Evolutionary conservation across 2,113 vertebrate species (phyloP).

Genomic region (Oceanodroma tethys): DNA sequence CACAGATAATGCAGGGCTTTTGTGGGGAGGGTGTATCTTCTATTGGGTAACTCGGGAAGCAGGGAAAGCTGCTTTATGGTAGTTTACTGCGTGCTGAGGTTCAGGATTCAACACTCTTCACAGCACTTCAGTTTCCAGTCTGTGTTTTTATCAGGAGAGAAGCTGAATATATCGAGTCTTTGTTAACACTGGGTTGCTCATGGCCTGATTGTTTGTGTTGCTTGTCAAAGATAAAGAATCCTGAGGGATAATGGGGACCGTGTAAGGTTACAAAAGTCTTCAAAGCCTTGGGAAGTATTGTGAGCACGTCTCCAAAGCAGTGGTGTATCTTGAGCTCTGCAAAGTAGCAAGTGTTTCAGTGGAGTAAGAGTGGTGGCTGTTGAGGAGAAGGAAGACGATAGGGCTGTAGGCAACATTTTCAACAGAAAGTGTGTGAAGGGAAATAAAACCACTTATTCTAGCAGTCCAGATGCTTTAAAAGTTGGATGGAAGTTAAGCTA

Average conservation of each 20-base stretch:
- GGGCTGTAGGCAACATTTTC: neutral
- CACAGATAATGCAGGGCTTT: neutral
- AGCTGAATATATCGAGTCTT: neutral
- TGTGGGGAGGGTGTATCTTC: neutral
- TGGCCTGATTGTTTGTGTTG: neutral
- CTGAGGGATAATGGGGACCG: neutral
- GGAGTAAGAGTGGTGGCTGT: neutral
- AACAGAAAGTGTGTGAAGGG: neutral
- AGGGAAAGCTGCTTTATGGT: neutral
- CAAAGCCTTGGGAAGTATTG: neutral
- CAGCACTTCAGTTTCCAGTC: neutral
- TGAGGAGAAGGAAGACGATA: neutral
- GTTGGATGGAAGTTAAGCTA: neutral
- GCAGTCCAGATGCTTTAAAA: neutral
- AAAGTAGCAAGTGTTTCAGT: neutral
- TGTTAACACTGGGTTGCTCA: neutral
- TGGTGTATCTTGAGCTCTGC: neutral
- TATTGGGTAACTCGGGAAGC: neutral
- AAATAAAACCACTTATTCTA: neutral
- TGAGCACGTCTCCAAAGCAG: accelerated
- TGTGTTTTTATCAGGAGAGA: neutral
- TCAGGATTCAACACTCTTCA: neutral
- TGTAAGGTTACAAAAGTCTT: neutral
- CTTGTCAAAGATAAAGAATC: neutral
- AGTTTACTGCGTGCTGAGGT: accelerated